Evolutionary conservation across 2,797 vertebrate genomes (phyloP).

Genomic region (Hyperoplus immaculatus): DNA sequence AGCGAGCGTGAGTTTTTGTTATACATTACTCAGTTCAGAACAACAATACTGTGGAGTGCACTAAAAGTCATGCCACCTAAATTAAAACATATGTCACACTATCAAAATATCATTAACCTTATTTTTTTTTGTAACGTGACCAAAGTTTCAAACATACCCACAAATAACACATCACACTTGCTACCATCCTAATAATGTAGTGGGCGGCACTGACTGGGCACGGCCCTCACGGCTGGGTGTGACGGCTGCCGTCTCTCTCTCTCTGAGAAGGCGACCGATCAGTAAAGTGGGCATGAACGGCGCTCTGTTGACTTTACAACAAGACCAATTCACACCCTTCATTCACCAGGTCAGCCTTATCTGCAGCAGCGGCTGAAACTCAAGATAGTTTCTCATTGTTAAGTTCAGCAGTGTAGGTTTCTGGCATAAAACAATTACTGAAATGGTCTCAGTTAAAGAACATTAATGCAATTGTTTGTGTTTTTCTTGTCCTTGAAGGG

Average conservation of each 20-base stretch:
- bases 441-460: slow-evolving; percentile 1
- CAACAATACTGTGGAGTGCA: neutral
- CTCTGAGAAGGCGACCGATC: slow-evolving; percentile 6
- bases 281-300: slow-evolving; percentile 31
- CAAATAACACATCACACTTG: neutral
- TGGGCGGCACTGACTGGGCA: neutral
- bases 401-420: slow-evolving; percentile 10
- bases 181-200: slow-evolving; percentile 11
- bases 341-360: slow-evolving; percentile 33
- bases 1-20: slow-evolving; percentile 1
- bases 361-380: slow-evolving; percentile 31
- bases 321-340: slow-evolving; percentile 45
- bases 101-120: neutral
- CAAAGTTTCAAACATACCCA: neutral
- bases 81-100: neutral
- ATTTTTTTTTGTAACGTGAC: neutral
- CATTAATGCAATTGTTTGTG: slow-evolving; percentile 24
- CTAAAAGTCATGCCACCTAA: neutral
- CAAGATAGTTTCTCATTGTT: neutral
- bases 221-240: slow-evolving; percentile 22
- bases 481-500: slow-evolving; percentile 3
- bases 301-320: slow-evolving; percentile 45
- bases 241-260: neutral
- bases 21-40: neutral
- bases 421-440: neutral